phyloP scores from a whole-genome alignment of 64 coral and sea anemone genomes.

The Porites lutea region DNA sequence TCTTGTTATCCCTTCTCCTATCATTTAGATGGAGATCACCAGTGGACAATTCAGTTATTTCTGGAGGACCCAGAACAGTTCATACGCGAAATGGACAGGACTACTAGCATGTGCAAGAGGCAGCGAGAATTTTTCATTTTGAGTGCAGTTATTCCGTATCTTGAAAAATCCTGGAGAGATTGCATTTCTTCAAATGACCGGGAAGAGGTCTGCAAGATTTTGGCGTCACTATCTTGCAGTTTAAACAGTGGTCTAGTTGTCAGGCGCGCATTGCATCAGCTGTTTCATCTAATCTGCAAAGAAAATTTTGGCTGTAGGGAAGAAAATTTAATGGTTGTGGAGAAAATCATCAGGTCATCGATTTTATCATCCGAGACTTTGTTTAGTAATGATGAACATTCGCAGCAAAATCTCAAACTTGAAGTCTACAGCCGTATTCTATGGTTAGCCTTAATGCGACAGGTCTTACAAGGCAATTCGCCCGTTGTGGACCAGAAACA shows the following conservation, averaged over 20 bases:
- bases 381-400: background rate
- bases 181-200: background rate
- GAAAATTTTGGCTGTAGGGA: background rate
- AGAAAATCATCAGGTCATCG: constrained; percentile 1
- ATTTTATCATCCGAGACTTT: background rate
- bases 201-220: background rate
- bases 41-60: background rate
- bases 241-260: background rate
- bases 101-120: background rate
- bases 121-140: background rate
- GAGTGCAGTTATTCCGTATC: background rate
- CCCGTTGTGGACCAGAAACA: background rate
- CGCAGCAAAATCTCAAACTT: background rate
- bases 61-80: constrained; percentile 1
- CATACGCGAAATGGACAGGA: background rate
- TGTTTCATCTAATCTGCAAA: constrained; percentile 18
- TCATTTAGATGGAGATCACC: no score
- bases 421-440: constrained; percentile 12
- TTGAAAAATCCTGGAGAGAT: constrained; percentile 2
- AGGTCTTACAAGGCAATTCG: background rate
- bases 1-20: no score
- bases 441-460: background rate
- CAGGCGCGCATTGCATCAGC: background rate
- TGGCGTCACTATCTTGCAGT: background rate
- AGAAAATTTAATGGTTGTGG: background rate